phyloP scores from a whole-genome alignment of 2,888 invertebrate genomes.

The Gasteruption jaculator region DNA sequence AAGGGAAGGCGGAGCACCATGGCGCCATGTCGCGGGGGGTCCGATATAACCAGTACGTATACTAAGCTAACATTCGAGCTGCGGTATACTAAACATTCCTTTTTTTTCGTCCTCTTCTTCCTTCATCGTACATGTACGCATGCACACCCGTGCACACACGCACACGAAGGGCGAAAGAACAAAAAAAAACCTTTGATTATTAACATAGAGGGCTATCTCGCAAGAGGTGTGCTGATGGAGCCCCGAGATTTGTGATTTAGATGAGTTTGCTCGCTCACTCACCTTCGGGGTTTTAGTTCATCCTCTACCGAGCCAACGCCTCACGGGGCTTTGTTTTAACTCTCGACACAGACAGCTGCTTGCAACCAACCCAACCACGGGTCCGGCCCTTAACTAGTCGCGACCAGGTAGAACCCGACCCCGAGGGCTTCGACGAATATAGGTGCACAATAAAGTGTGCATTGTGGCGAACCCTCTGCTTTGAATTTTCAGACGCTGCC shows the following conservation, averaged over 20 bases:
- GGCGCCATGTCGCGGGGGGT: constrained; percentile 53
- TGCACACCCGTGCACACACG: constrained; percentile 10
- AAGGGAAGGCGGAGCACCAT: constrained; percentile 49
- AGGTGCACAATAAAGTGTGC: no score
- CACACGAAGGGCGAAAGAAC: constrained; percentile 17
- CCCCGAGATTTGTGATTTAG: constrained; percentile 50
- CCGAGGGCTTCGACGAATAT: no score
- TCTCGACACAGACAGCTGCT: constrained; percentile 33
- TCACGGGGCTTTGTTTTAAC: constrained; percentile 41
- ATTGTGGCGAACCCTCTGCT: no score
- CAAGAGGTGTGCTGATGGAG: constrained; percentile 44
- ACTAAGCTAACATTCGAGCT: no score
- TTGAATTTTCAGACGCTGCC: no score
- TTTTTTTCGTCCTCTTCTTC: no score
- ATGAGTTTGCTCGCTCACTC: constrained; percentile 34
- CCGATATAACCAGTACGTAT: no score
- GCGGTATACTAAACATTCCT: no score
- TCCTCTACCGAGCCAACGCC: constrained; percentile 15
- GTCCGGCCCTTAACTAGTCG: constrained; percentile 36
- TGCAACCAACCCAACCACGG: constrained; percentile 33
- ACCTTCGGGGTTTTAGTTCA: constrained; percentile 3
- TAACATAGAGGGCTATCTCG: constrained; percentile 36
- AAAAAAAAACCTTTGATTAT: constrained; percentile 32
- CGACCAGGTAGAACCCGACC: constrained; percentile 34
- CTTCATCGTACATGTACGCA: no score